Conservation (phyloP, 2,113 vertebrate genomes). For the Ceyx margarethae region DNA sequence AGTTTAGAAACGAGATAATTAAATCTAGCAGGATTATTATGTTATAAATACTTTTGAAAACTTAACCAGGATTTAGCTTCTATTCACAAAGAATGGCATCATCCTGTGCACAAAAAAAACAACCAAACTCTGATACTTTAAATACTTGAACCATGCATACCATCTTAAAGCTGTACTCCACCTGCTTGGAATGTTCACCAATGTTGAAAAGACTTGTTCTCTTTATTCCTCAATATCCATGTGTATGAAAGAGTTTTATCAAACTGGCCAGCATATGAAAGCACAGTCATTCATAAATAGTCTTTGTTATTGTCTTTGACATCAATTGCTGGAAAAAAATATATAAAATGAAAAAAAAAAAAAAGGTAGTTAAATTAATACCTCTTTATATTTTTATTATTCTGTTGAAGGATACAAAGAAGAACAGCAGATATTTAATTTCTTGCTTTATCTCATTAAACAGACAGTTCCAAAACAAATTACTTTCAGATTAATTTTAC, state of each 20-base stretch:
- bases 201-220: background rate
- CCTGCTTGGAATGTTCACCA: background rate
- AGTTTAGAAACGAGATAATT: background rate
- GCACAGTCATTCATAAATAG: background rate
- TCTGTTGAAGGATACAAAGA: background rate
- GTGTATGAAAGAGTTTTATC: background rate
- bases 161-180: background rate
- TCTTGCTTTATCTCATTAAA: constrained; percentile 54
- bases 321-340: background rate
- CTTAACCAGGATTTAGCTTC: background rate
- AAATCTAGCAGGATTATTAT: too few relatives aligned
- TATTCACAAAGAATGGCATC: background rate
- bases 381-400: constrained; percentile 12
- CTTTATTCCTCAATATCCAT: background rate
- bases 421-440: constrained; percentile 39
- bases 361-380: background rate
- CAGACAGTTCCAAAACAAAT: constrained; percentile 19
- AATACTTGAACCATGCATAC: background rate
- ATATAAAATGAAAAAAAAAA: constrained; percentile 1
- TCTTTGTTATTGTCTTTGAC: background rate
- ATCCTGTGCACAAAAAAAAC: background rate
- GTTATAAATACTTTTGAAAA: background rate
- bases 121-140: background rate
- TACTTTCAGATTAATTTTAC: constrained; percentile 55
- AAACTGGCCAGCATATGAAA: background rate